Conservation (phyloP, 2,113 vertebrate species). For the Gymnarchus niloticus region DNA sequence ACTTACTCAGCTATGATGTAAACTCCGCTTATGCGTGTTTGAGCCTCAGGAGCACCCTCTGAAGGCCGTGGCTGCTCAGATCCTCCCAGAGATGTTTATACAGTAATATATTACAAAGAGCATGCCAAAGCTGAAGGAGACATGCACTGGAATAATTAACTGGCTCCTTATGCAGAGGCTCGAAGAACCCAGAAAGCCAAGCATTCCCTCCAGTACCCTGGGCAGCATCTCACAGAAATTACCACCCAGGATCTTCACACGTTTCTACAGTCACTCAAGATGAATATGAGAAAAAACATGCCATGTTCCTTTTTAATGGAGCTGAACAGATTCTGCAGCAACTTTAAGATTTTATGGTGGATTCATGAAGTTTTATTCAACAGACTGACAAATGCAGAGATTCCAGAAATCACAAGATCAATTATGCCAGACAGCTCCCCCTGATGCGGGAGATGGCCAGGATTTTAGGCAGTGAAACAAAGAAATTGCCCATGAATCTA, state of each 20-base stretch:
- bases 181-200: constrained; percentile 5
- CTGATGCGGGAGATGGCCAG: neutral
- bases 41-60: neutral
- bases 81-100: neutral
- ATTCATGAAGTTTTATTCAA: neutral
- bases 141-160: neutral
- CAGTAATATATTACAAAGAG: constrained; percentile 11
- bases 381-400: neutral
- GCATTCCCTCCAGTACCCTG: neutral
- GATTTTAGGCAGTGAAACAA: neutral
- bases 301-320: neutral
- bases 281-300: neutral
- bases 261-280: neutral
- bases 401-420: neutral
- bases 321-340: neutral
- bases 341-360: neutral
- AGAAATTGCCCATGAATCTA: neutral
- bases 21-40: neutral
- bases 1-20: neutral
- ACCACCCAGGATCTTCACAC: neutral
- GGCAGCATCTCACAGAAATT: neutral
- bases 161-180: neutral
- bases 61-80: neutral
- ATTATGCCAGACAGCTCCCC: too few species aligned
- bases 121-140: neutral